phyloP scores from a whole-genome alignment of 2,113 vertebrate species.

The Motacilla tschutschensis region DNA sequence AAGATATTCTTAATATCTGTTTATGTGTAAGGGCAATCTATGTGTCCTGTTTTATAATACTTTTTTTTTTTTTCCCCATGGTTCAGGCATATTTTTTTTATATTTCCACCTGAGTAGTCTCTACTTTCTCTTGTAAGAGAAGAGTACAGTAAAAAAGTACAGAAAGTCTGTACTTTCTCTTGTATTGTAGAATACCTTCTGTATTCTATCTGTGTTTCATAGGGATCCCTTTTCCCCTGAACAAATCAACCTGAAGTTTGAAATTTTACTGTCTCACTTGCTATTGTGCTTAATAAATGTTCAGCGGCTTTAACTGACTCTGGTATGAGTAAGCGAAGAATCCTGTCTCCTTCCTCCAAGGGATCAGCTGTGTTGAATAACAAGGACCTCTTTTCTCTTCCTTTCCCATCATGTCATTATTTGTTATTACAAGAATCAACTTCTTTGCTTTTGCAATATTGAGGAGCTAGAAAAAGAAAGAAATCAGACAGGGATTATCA shows the following conservation, averaged over 20 bases:
- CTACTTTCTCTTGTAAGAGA: background rate
- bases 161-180: background rate
- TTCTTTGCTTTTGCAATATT: background rate
- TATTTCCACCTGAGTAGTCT: background rate
- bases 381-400: background rate
- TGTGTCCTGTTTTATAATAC: background rate
- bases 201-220: background rate
- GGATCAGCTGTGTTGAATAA: background rate
- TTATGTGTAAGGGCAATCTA: background rate
- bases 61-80: accelerated
- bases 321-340: background rate
- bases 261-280: background rate
- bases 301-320: background rate
- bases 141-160: no score
- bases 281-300: accelerated
- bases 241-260: background rate
- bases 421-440: background rate
- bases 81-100: background rate
- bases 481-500: background rate
- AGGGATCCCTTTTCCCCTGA: background rate
- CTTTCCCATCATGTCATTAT: background rate
- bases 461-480: background rate
- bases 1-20: background rate
- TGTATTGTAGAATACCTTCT: background rate
- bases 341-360: background rate